phyloP scores from a whole-genome alignment of 2,888 invertebrate species.

The Amiota mariae region DNA sequence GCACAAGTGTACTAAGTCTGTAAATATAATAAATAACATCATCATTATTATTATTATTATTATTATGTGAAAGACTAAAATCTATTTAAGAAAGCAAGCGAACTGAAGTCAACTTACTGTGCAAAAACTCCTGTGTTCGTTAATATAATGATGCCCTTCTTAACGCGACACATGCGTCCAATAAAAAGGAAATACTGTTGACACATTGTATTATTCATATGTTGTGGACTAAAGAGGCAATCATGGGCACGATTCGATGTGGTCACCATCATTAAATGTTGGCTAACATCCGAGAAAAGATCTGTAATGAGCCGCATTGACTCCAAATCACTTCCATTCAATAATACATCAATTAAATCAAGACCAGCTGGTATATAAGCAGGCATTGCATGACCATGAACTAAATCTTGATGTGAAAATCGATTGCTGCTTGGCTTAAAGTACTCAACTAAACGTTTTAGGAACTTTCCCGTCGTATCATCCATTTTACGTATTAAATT shows the following conservation, averaged over 20 bases:
- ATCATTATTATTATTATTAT: background rate
- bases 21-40: constrained; percentile 51
- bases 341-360: constrained; percentile 72
- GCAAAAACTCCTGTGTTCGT: constrained; percentile 84
- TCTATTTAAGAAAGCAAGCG: background rate
- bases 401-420: constrained; percentile 88
- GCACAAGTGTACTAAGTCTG: constrained; percentile 86
- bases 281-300: constrained; percentile 85
- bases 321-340: constrained; percentile 75
- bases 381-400: constrained; percentile 70
- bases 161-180: constrained; percentile 86
- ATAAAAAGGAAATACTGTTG: constrained; percentile 96
- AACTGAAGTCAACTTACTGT: constrained; percentile 75
- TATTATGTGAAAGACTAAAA: background rate
- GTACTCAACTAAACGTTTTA: constrained; percentile 86
- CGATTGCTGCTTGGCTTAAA: constrained; percentile 90
- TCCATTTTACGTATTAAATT: constrained; percentile 77
- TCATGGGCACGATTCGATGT: constrained; percentile 86
- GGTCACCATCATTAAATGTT: constrained; percentile 82
- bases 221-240: constrained; percentile 89
- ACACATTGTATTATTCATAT: constrained; percentile 90
- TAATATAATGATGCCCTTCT: constrained; percentile 81
- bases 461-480: constrained; percentile 79
- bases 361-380: constrained; percentile 71
- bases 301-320: constrained; percentile 83